Conservation (phyloP, 92 coral and sea anemone genomes). For the Isaurus tuberculatus region DNA sequence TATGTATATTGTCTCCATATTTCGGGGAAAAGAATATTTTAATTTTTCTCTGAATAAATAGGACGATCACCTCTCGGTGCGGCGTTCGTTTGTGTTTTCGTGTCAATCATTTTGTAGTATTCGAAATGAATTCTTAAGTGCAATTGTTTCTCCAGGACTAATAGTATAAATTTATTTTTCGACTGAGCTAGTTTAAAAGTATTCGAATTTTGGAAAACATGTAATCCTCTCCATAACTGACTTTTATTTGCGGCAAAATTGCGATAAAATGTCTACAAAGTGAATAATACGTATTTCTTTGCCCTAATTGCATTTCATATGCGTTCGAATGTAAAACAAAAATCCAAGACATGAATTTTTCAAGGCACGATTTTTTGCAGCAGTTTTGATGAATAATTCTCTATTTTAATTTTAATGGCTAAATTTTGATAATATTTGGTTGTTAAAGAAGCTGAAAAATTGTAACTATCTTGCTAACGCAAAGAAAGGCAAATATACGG, state of each 20-base stretch:
- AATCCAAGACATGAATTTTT: not conserved
- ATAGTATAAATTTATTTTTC: not conserved
- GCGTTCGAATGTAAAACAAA: not conserved
- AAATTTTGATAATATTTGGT: not conserved
- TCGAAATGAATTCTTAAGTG: too few species aligned
- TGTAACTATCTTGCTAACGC: not conserved
- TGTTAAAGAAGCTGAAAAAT: not conserved
- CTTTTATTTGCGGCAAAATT: not conserved
- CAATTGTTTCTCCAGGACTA: not conserved
- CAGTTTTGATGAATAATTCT: not conserved
- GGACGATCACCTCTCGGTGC: not conserved
- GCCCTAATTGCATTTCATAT: not conserved
- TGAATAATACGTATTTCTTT: not conserved
- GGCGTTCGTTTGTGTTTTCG: slow-evolving; percentile 7
- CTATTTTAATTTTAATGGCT: not conserved
- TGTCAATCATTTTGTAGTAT: slow-evolving; percentile 27
- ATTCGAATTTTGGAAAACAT: too few species aligned
- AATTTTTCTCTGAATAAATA: slow-evolving; percentile 11
- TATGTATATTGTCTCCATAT: not conserved
- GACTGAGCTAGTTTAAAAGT: not conserved
- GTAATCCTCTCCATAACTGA: not conserved
- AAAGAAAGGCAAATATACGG: slow-evolving; percentile 12
- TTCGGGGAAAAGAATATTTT: not conserved
- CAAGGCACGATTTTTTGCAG: not conserved
- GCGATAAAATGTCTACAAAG: not conserved